Evolutionary conservation across 2,113 vertebrate genomes (phyloP).

Genomic region (Stictonetta naevosa): DNA sequence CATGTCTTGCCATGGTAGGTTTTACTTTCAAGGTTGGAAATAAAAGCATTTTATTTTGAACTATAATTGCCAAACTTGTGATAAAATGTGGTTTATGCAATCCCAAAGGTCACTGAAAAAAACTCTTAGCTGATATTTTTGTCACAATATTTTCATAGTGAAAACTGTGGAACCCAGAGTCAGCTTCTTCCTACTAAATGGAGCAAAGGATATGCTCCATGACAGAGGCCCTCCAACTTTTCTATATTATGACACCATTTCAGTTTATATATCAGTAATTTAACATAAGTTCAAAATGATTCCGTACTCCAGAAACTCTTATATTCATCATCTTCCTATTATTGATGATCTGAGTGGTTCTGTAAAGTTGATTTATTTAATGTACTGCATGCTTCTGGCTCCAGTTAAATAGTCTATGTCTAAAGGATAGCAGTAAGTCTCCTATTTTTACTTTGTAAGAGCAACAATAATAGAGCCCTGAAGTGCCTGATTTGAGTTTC

Average conservation of each 20-base stretch:
- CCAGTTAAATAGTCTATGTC: background rate
- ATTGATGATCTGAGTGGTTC: fast-evolving
- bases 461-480: background rate
- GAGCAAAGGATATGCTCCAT: background rate
- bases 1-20: background rate
- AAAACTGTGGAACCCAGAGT: background rate
- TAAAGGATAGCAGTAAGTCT: background rate
- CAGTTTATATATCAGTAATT: background rate
- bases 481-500: background rate
- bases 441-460: background rate
- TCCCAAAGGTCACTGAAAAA: background rate
- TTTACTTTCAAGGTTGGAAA: background rate
- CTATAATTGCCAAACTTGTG: background rate
- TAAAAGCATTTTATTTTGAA: background rate
- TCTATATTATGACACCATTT: background rate
- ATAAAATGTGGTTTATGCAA: background rate
- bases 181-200: background rate
- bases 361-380: background rate
- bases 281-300: background rate
- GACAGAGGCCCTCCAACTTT: background rate
- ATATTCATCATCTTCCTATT: background rate
- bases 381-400: background rate
- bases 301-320: background rate
- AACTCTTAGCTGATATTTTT: background rate
- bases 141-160: background rate